These are phyloP conservation scores for Corythornis vintsioides DNA, from an alignment of 2,113 vertebrate species.

Conservation along the genomic window DNA sequence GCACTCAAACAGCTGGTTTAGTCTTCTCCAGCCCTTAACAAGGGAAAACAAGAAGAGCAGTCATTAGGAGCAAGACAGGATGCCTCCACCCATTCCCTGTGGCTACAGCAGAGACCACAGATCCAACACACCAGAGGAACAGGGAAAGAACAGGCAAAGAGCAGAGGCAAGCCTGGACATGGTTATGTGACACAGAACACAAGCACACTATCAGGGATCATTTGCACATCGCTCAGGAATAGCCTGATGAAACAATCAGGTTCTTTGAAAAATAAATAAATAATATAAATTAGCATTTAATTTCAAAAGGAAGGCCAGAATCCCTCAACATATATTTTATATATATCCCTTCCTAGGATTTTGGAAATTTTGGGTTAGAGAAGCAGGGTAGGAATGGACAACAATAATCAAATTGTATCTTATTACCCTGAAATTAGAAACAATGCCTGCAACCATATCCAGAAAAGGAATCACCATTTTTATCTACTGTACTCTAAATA, in stretches of 20 bases:
- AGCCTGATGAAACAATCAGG: background rate
- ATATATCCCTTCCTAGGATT: too few relatives aligned
- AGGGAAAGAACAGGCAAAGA: background rate
- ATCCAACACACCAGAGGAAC: background rate
- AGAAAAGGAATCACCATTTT: background rate
- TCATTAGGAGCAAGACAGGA: slow-evolving; percentile 11
- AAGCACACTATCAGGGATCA: background rate
- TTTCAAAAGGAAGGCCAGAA: background rate
- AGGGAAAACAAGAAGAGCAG: background rate
- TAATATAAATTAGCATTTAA: background rate
- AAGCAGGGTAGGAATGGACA: background rate
- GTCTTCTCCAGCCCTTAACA: background rate
- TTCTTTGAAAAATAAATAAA: too few relatives aligned
- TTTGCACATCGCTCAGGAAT: background rate
- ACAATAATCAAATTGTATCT: background rate
- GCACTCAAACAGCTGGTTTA: background rate
- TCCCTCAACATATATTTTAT: background rate
- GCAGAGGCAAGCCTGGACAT: background rate
- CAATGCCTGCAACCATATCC: background rate
- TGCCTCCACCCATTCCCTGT: slow-evolving; percentile 25
- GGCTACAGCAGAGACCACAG: background rate
- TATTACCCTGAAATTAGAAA: background rate
- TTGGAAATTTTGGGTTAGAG: background rate
- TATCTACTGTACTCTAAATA: background rate
- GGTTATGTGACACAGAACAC: fast-evolving